Evolutionary conservation across 1,140 invertebrate species (phyloP), one percentile per base, ranked within the genome.

Genomic region (Heliconius hermathena): DNA sequence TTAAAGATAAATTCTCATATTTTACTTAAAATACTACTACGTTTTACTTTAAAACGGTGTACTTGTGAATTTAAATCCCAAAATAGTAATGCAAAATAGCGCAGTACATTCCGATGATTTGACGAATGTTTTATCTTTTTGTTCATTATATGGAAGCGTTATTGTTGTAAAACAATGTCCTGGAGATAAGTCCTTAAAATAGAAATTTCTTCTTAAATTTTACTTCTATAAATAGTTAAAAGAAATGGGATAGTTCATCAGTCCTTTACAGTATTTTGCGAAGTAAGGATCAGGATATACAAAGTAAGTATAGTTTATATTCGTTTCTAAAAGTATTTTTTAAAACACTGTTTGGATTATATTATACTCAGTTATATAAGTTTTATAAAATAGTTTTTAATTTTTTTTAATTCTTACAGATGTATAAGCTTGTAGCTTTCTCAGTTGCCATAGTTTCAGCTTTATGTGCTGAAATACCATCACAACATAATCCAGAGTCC

Each of bases 141-240:
- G 49, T 57, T 6, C 33, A 36, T 36, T 78, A 73, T 76, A 76
- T 20, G 78, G 78, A 77, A 81, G 85, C 79, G 71, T 79, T 83
- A 90, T 88, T 89, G 85, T 89, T 89, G 87, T 82, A 73, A 88
- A 88, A 88, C 87, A 91, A 90, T 89, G 81, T 80, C 70, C 70
- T 52, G 70, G 73, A 84, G 89, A 89, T 89, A 89, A 86, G 73
- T 77, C 16, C 49, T 79, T 38, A 41, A 33, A 73, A 77, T 54
- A 76, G 77, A 83, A 83, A 36, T 78, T 79, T 81, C 49, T 75
- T 66, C 54, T 70, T 46, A 74, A 82, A 33, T 81, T 46, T 54
- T 76, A 73, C 76, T 75, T 5, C 71, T 80, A 82, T 91, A 93
- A 90, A 93, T 87, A 87, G 76, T 73, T 41, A 85, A 78, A 84